Base-by-base conservation (phyloP, 1,140 invertebrate genomes). In the Heliconius himera region DNA sequence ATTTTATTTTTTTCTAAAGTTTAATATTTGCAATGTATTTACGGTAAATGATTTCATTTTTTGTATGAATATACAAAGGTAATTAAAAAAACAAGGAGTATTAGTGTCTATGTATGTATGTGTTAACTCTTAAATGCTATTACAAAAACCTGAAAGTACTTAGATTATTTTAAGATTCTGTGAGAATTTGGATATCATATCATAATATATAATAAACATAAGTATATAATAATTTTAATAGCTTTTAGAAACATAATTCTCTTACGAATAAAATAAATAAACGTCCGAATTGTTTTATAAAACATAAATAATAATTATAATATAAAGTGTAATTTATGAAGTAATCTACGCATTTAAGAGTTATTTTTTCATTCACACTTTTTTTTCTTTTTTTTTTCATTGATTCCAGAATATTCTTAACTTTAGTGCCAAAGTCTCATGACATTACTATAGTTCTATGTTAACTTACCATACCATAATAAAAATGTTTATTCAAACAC, bases 401-500 rank as follows among this genome's bases (percentile, higher is more conserved):
- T 9, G 22, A 66, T 29, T 66, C 60, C 60, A 16, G 60, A 66
- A 66, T 66, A 13, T 66, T 66, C 26, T 29, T 66, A 66, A 66
- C 11, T 13, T 26, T 13, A 26, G 56, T 66, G 56, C 22, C 56
- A 66, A 66, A 66, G 22, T 26, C 11, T 66, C 56, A 66, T 26
- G 56, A 66, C 22, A 22, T 66, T 26, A 29, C 22, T 66, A 66
- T 66, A 66, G 26, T 29, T 29, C 60, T 66, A 66, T 66, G 26
- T 26, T 11, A 66, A 29, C 26, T 66, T 66, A 66, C 60, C 26
- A 66, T 66, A 66, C 60, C 60, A 29, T 66, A 22, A 66, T 29
- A 29, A 66, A 66, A 66, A 66, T 9, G 26, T 66, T 66, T 66
- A 66, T 66, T 66, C 60, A 66, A 66, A 66, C 60, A 66, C 60